These are phyloP conservation scores for Limulus polyphemus DNA, from an alignment of 2,888 invertebrate species.

Conservation along the genomic window DNA sequence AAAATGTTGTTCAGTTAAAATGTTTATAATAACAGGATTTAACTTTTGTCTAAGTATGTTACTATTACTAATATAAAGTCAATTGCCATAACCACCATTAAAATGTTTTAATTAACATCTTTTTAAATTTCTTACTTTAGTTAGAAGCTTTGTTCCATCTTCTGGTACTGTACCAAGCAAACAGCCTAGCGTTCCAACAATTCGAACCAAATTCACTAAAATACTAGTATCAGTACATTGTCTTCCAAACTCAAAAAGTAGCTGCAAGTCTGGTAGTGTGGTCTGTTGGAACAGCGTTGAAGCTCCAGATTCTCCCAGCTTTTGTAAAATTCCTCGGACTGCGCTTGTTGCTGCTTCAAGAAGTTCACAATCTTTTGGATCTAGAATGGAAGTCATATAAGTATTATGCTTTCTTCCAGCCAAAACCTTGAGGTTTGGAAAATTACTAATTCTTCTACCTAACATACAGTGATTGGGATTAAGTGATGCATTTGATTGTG, in stretches of 20 bases:
- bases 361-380: conserved; percentile 31
- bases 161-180: conserved; percentile 19
- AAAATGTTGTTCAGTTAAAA: too few relatives aligned
- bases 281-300: conserved; percentile 31
- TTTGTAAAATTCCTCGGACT: conserved; percentile 58
- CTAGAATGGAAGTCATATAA: too few relatives aligned
- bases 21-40: too few relatives aligned
- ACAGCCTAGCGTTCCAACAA: conserved; percentile 29
- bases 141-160: conserved; percentile 18
- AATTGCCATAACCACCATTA: not conserved
- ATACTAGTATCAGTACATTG: conserved; percentile 29
- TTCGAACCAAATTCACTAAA: conserved; percentile 29
- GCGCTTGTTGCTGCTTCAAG: conserved; percentile 58
- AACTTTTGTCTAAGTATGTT: too few relatives aligned
- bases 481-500: too few relatives aligned
- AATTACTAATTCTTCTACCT: too few relatives aligned
- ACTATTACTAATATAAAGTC: too few relatives aligned
- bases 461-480: too few relatives aligned
- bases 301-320: conserved; percentile 44
- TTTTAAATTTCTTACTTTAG: conserved; percentile 10
- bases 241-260: conserved; percentile 31
- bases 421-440: too few relatives aligned
- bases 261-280: conserved; percentile 31
- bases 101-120: conserved; percentile 1
- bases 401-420: too few relatives aligned